Base-by-base conservation (phyloP, 2,113 vertebrate genomes). In the Eurystomus gularis region DNA sequence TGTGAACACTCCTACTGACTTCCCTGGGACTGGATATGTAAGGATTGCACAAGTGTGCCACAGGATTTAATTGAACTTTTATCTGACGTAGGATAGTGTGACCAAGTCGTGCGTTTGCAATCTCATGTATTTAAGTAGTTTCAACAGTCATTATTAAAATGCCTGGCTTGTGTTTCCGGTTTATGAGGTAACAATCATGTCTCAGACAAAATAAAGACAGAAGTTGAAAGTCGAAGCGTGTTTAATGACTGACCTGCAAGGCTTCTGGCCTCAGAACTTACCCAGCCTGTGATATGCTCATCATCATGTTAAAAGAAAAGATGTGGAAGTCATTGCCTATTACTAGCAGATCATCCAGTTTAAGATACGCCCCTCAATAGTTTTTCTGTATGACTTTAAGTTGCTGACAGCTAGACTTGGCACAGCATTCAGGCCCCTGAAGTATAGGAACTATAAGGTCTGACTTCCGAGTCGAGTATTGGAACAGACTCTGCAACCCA, bases 141-240 rank as follows among this genome's bases (percentile, higher is more conserved):
- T 92, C 90, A 93, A 57, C 55, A 91, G 90, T 84, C 61, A 52
- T 92, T 83, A 96, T 97, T 96, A 94, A 96, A 93, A 93, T 93
- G 8, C 86, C 57, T 95, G 91, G 31, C 80, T 86, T 76, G 72
- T 95, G 92, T 95, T 96, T 97, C 96, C 86, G 86, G 96, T 92
- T 93, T 88, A 84, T 93, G 92, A 91, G 86, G 83, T 86, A 92
- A 71, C 81, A 86, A 91, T 40, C 40, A 40, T 42, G 80, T 86
- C 86, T 94, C 91, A 87, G 93, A 85, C 8, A 1, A 79, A 92
- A 95, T 84, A 94, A 96, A 88, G 78, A 81, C 55, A 85, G 91
- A 93, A 96, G 91, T 66, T 37, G 96, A 96, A 96, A 97, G 95
- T 92, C 40, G 1, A 91, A 65, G 19, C 33, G 37, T 82, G 23